Percentiles rank a stretch among this genome's conserved stretches.
Conservation (phyloP, 1,140 invertebrate species). For the Thalassaphorura encarpata region DNA sequence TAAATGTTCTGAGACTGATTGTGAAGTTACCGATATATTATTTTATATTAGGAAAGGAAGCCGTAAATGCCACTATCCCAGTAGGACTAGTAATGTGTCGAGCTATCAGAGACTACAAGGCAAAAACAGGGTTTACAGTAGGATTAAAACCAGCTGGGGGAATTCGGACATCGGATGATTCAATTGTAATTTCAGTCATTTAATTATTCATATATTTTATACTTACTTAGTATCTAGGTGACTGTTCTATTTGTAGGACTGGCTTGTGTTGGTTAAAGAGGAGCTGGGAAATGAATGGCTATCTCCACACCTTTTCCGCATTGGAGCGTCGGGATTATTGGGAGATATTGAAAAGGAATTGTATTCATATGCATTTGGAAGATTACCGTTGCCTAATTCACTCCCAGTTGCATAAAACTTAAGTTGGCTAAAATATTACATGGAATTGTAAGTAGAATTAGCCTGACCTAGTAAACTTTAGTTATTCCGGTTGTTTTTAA, state of each 20-base stretch:
- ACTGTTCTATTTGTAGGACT: too few species aligned
- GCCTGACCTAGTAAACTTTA: too few species aligned
- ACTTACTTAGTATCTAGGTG: too few species aligned
- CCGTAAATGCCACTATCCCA: conserved; percentile 83
- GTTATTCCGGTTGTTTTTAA: too few species aligned
- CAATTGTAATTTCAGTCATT: too few species aligned
- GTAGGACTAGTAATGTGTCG: conserved; percentile 87
- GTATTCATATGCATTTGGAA: conserved; percentile 35
- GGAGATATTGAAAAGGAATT: conserved; percentile 61
- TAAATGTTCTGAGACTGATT: background rate
- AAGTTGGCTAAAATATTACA: too few species aligned
- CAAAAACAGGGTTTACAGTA: conserved; percentile 63
- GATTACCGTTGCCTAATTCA: conserved; percentile 10
- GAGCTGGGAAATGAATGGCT: conserved; percentile 83
- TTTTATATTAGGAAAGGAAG: conserved; percentile 58
- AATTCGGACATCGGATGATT: conserved; percentile 75
- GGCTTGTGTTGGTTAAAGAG: conserved; percentile 74
- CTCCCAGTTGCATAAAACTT: conserved; percentile 7
- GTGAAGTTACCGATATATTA: background rate
- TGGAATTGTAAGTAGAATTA: too few species aligned
- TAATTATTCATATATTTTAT: too few species aligned
- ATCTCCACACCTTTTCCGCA: conserved; percentile 69
- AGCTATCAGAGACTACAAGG: conserved; percentile 76
- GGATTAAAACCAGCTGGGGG: conserved; percentile 97
- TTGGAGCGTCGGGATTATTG: conserved; percentile 86